Evolutionary conservation across 2,888 invertebrate species (phyloP).

Genomic region (Magallana nippona): DNA sequence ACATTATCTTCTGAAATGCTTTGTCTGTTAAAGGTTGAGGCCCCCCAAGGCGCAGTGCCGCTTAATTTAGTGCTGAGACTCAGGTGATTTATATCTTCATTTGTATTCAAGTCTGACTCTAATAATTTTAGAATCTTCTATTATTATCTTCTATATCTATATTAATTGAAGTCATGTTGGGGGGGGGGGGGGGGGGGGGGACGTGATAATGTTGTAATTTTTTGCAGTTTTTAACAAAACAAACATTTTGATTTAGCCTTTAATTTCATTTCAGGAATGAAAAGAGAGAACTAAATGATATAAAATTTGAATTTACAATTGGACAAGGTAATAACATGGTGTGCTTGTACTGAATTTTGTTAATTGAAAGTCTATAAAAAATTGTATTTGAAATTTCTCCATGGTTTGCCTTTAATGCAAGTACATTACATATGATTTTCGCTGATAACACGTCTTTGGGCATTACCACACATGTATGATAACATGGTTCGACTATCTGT

Average conservation of each 20-base stretch:
- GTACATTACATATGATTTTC: too few relatives aligned
- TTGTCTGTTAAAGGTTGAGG: slow-evolving; percentile 29
- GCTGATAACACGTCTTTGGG: too few relatives aligned
- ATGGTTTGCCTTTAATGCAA: background rate
- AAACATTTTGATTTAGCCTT: background rate
- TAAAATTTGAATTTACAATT: slow-evolving; percentile 96
- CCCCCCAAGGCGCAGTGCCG: slow-evolving; percentile 46
- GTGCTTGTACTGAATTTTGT: too few relatives aligned
- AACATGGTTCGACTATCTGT: background rate
- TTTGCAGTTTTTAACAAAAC: too few relatives aligned
- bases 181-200: too few relatives aligned
- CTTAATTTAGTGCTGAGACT: slow-evolving; percentile 74
- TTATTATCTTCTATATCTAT: background rate
- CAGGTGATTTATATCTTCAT: slow-evolving; percentile 56
- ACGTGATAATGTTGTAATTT: too few relatives aligned
- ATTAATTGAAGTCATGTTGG: background rate
- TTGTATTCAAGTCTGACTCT: too few relatives aligned
- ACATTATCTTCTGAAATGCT: background rate
- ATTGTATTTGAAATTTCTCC: background rate
- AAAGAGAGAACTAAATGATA: slow-evolving; percentile 95
- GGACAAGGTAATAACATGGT: slow-evolving; percentile 83
- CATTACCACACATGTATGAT: too few relatives aligned
- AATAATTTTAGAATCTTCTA: background rate
- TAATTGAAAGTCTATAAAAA: background rate
- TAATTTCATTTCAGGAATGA: slow-evolving; percentile 85